phyloP scores from a whole-genome alignment of 2,888 invertebrate genomes.

The Nymphalis polychloros region DNA sequence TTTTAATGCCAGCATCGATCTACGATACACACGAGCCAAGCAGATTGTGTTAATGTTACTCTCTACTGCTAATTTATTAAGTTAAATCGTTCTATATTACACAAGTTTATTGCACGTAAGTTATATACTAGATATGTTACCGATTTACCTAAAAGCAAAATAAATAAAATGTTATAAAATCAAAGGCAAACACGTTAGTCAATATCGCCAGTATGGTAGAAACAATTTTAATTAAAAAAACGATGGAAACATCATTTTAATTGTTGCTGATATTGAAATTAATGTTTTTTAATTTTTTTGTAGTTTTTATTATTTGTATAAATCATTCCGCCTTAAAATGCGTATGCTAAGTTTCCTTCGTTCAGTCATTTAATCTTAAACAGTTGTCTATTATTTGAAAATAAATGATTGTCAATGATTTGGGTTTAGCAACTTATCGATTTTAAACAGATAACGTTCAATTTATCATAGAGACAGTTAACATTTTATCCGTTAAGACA shows the following conservation, averaged over 20 bases:
- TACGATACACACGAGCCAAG: conserved; percentile 51
- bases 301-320: background rate
- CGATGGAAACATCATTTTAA: too few species aligned
- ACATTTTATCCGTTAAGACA: conserved; percentile 4
- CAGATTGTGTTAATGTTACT: conserved; percentile 45
- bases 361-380: too few species aligned
- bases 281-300: too few species aligned
- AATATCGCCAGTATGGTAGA: too few species aligned
- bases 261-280: too few species aligned
- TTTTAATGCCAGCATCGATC: conserved; percentile 44
- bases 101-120: background rate
- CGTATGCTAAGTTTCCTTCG: too few species aligned
- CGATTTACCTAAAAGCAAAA: too few species aligned
- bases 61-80: conserved; percentile 28
- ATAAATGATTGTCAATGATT: conserved; percentile 3
- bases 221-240: too few species aligned
- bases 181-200: too few species aligned
- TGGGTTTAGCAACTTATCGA: conserved; percentile 8
- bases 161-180: too few species aligned
- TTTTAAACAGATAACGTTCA: conserved; percentile 6
- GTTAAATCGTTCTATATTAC: conserved; percentile 20
- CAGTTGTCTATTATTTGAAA: background rate
- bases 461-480: conserved; percentile 12
- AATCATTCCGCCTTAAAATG: background rate
- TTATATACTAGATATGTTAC: too few species aligned